Conservation (phyloP, 2,797 vertebrate species). For the Pachyuromys duprasi region DNA sequence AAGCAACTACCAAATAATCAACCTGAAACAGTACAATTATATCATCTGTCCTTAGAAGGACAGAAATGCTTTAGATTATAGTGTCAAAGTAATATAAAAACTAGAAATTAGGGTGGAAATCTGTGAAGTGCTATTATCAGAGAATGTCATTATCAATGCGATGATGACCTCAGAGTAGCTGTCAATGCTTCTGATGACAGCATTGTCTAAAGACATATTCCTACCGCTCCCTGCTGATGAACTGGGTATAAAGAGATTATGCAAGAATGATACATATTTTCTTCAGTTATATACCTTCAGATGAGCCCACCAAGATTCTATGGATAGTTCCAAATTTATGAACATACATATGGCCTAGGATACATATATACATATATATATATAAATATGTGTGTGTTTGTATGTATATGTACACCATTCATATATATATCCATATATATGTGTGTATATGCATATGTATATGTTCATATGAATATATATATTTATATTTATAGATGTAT, state of each 20-base stretch:
- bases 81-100: neutral
- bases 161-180: neutral
- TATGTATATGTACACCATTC: no score
- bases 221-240: neutral
- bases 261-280: neutral
- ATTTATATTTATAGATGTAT: no score
- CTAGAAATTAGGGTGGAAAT: no score
- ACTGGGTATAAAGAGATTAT: neutral
- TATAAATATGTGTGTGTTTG: no score
- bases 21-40: neutral
- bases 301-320: no score
- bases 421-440: no score
- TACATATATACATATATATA: no score
- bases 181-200: neutral
- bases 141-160: neutral
- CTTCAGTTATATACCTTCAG: neutral
- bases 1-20: neutral
- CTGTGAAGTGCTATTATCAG: neutral
- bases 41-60: neutral
- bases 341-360: no score
- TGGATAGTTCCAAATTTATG: no score
- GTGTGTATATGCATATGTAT: no score
- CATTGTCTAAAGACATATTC: neutral
- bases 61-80: neutral
- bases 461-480: no score